Evolutionary conservation across 92 coral and sea anemone genomes (phyloP), one percentile per base, ranked within the genome.

Genomic region (Blastomussa wellsi): DNA sequence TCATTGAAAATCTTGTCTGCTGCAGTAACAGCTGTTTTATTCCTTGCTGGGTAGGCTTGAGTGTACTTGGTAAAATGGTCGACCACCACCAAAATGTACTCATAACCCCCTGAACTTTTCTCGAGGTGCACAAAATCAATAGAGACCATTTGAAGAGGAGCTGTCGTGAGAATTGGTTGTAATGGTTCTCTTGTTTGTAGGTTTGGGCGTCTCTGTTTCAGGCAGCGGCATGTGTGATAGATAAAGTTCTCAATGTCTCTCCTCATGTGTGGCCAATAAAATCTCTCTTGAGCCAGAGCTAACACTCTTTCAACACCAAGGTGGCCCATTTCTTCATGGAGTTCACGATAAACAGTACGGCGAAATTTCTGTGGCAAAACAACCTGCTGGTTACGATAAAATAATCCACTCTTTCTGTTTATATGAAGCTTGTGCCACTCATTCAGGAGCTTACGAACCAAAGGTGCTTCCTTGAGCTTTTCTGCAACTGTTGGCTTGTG

Each of bases 261-360:
- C n/a, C n/a, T n/a, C n/a, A n/a, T n/a, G n/a, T n/a, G n/a, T n/a
- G n/a, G n/a, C n/a, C n/a, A n/a, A n/a, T n/a, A n/a, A n/a, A n/a
- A n/a, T n/a, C n/a, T n/a, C n/a, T n/a, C n/a, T n/a, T n/a, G n/a
- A n/a, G n/a, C n/a, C n/a, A n/a, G n/a, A n/a, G n/a, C n/a, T n/a
- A n/a, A n/a, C n/a, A n/a, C n/a, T n/a, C n/a, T n/a, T n/a, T n/a
- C n/a, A n/a, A n/a, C n/a, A n/a, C n/a, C n/a, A n/a, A n/a, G n/a
- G n/a, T n/a, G n/a, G n/a, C n/a, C n/a, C n/a, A 84, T 89, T 68
- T 89, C 92, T 48, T 79, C 79, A 38, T 88, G 88, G 31, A 88
- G 91, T 51, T 88, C 84, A 28, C 86, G 65, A 49, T 82, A 77
- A 24, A 88, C 89, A 20, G 82, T 74, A 19, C 76, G 32, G 1